Evolutionary conservation across 1,140 invertebrate genomes (phyloP), one percentile per base, ranked within the genome.

Genomic region (Eriosoma lanigerum): DNA sequence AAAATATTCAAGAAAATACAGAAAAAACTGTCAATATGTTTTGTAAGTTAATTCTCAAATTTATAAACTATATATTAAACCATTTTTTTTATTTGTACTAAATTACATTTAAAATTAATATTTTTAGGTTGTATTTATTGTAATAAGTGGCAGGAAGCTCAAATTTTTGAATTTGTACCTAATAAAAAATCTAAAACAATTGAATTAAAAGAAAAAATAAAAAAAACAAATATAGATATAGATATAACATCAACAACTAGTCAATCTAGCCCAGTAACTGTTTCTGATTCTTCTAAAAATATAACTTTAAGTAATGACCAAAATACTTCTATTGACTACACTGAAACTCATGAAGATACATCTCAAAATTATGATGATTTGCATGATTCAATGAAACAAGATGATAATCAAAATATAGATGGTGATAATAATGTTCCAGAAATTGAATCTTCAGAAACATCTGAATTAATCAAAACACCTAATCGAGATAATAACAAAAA

Each of bases 91-190:
- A 13, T 26, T 29, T 58, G 54, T 58, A 58, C 13, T 24, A 10
- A 54, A n/a, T n/a, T 26, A 24, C 0, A 26, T 56, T 38, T 13
- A 15, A 44, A 75, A 19, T n/a, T 58, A 17, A 38, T 48, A 26
- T 17, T 78, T 78, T 62, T 78, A 78, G 75, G 75, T 78, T 78
- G 75, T 62, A 48, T 78, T 26, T 78, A 78, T 48, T 78, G 75
- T 48, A 78, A 78, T 60, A 78, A 78, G 17, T 78, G 75, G 75
- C 75, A 78, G 21, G 75, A 78, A 78, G 38, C 75, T 26, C 75
- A 78, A 48, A 1, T 78, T 78, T 78, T 60, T 62, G 75, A 78
- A 62, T 78, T 78, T 78, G 56, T 78, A 10, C 56, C 75, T 48
- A 60, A 76, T 26, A n/a, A 78, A 62, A 78, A 46, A 62, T 48